Evolutionary conservation across 2,113 vertebrate species (phyloP).

Genomic region (Centropus bengalensis): DNA sequence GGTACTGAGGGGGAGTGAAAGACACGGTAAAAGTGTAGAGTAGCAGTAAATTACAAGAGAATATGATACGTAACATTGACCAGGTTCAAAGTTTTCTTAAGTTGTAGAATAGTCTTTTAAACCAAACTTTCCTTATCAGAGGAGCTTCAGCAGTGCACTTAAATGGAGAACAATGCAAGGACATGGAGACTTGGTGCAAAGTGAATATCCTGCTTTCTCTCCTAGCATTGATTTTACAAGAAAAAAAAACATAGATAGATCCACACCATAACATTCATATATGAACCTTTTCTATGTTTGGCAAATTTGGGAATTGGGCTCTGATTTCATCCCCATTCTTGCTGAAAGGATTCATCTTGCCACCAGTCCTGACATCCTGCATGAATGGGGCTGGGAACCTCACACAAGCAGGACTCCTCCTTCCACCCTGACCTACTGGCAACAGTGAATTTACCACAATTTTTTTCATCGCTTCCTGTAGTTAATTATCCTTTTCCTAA

Average conservation of each 20-base stretch:
- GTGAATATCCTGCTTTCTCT: not conserved
- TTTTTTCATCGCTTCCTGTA: not conserved
- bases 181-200: not conserved
- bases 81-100: constrained; percentile 49
- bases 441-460: not conserved
- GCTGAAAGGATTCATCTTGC: not conserved
- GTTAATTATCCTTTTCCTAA: not conserved
- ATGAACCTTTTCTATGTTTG: not conserved
- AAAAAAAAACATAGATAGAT: not conserved
- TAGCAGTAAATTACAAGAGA: constrained; percentile 55
- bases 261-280: not conserved
- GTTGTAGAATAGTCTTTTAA: constrained; percentile 53
- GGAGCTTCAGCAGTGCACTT: constrained; percentile 14
- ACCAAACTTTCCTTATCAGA: constrained; percentile 57
- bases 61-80: constrained; percentile 61
- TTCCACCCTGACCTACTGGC: not conserved
- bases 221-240: not conserved
- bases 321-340: not conserved
- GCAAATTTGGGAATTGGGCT: not conserved
- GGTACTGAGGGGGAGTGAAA: constrained; percentile 10
- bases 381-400: not conserved
- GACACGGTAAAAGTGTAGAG: constrained; percentile 4
- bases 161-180: constrained; percentile 30
- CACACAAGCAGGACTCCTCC: not conserved
- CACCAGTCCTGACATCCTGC: not conserved